Percentiles rank a stretch among this genome's conserved stretches.
Conservation (phyloP, 2,888 invertebrate genomes). For the Drosophila histrio region DNA sequence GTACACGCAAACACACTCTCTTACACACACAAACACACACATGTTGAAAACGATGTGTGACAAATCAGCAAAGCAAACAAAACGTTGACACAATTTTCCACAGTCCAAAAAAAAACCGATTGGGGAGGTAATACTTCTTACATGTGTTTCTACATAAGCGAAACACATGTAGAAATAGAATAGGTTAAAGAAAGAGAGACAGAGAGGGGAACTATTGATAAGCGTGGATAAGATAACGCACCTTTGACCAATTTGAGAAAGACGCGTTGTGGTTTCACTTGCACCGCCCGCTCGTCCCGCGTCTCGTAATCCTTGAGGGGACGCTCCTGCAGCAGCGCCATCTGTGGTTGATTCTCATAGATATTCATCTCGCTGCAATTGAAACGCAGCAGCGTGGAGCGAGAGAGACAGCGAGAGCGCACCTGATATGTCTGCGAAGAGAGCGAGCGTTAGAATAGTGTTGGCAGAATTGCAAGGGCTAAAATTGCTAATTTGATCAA, state of each 20-base stretch:
- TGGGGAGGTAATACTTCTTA: conserved; percentile 17
- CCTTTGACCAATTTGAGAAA: conserved; percentile 87
- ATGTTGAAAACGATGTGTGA: conserved; percentile 53
- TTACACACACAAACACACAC: conserved; percentile 14
- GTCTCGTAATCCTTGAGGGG: conserved; percentile 81
- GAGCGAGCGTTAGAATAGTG: conserved; percentile 1
- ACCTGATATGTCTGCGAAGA: conserved; percentile 62
- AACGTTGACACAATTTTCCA: conserved; percentile 50
- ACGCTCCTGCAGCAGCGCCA: conserved; percentile 59
- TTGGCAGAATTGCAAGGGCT: too few relatives aligned
- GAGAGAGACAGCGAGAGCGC: conserved; percentile 77
- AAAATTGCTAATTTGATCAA: too few relatives aligned
- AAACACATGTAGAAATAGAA: conserved; percentile 15
- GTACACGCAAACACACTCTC: conserved; percentile 9
- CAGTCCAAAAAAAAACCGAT: conserved; percentile 20
- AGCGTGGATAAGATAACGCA: conserved; percentile 81
- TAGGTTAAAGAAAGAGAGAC: conserved; percentile 6
- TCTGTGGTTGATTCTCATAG: conserved; percentile 75
- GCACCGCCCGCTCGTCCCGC: conserved; percentile 84
- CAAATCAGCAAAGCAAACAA: conserved; percentile 67
- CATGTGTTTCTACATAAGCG: conserved; percentile 14
- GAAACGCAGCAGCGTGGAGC: conserved; percentile 60
- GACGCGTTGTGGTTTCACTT: conserved; percentile 88
- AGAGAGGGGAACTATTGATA: neutral
- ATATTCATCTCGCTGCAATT: conserved; percentile 74